Conservation (phyloP, 2,113 vertebrate species). For the Pluvianellus socialis region DNA sequence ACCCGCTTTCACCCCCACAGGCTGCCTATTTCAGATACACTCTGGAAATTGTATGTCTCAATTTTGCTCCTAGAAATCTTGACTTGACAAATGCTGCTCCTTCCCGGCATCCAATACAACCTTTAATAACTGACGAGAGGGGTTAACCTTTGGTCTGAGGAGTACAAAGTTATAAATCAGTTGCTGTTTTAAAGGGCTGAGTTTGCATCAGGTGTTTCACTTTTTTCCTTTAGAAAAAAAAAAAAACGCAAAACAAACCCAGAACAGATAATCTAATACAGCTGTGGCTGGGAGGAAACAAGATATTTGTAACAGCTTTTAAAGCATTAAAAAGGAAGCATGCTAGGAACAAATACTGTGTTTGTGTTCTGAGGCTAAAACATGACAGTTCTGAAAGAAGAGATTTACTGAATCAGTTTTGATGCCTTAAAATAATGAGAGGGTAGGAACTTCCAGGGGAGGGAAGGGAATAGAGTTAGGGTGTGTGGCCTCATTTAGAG, state of each 20-base stretch:
- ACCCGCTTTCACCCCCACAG: neutral
- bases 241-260: neutral
- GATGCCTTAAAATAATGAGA: constrained; percentile 53
- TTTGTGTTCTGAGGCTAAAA: constrained; percentile 63
- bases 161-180: constrained; percentile 30
- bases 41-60: constrained; percentile 1
- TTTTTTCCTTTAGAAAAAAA: neutral
- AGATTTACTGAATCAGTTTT: constrained; percentile 49
- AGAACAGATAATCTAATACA: constrained; percentile 37
- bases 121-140: constrained; percentile 1
- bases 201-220: constrained; percentile 17
- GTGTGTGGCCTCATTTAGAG: constrained; percentile 25
- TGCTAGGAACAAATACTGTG: constrained; percentile 40
- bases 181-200: constrained; percentile 1
- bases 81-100: constrained; percentile 38
- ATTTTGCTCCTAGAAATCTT: constrained; percentile 36
- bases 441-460: neutral
- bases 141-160: constrained; percentile 26
- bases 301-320: constrained; percentile 49
- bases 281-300: constrained; percentile 42
- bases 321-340: constrained; percentile 56
- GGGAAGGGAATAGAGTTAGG: neutral
- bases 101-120: constrained; percentile 1
- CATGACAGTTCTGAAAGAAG: constrained; percentile 51
- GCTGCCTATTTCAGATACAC: constrained; percentile 21